Conservation (phyloP, 1,140 invertebrate species). For the Zaprionus tsacasi region DNA sequence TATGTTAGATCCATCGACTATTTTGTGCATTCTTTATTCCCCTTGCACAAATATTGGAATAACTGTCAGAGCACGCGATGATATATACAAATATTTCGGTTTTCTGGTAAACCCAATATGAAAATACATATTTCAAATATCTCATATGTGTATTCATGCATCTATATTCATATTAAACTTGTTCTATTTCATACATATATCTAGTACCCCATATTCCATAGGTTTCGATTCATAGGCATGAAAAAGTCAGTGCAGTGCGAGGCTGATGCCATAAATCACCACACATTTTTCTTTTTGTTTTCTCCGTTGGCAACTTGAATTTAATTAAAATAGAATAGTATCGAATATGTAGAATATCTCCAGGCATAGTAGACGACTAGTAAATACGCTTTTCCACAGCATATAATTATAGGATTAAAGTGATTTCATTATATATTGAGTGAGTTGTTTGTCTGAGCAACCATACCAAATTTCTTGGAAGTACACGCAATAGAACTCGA, state of each 20-base stretch:
- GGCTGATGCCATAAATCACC: conserved; percentile 59
- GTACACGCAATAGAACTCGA: background rate
- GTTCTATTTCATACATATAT: conserved; percentile 40
- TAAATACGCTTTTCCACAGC: conserved; percentile 13
- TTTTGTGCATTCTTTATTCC: conserved; percentile 9
- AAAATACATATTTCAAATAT: conserved; percentile 34
- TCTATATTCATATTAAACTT: conserved; percentile 11
- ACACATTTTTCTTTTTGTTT: conserved; percentile 46
- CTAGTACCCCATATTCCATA: conserved; percentile 45
- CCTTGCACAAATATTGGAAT: conserved; percentile 23
- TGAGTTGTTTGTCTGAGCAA: background rate
- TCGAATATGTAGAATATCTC: conserved; percentile 4
- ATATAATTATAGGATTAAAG: background rate
- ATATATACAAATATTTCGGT: conserved; percentile 27
- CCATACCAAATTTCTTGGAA: background rate
- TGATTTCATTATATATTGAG: background rate
- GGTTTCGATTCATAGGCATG: conserved; percentile 51
- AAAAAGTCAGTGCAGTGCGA: background rate
- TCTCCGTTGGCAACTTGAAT: conserved; percentile 71
- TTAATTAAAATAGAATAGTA: conserved; percentile 71
- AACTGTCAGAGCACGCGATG: conserved; percentile 16
- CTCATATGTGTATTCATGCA: background rate
- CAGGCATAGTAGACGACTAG: background rate
- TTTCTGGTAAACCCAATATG: conserved; percentile 27
- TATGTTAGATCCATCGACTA: background rate